A percentile compares a stretch with the other conserved stretches of the same genome.
Conservation (phyloP, 1,140 invertebrate species). For the Lepidostoma basale region DNA sequence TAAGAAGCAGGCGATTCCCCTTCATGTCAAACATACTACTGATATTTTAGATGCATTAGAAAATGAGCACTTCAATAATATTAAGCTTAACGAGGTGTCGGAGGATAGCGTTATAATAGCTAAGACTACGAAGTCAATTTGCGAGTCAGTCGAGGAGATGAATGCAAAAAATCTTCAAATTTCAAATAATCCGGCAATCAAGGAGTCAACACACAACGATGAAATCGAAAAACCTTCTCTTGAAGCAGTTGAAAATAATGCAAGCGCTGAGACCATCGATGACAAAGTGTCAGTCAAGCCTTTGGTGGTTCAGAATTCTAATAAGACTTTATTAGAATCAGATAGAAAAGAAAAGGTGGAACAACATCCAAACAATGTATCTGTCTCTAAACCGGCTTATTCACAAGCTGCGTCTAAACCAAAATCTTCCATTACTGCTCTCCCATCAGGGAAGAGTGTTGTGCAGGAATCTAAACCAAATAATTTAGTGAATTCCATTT, state of each 20-base stretch:
- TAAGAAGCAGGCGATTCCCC: slow-evolving; percentile 42
- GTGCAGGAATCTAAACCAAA: slow-evolving; percentile 49
- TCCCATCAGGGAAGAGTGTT: slow-evolving; percentile 44
- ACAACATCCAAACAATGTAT: neutral
- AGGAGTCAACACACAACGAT: slow-evolving; percentile 1
- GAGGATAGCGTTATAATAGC: neutral
- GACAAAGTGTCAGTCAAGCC: neutral
- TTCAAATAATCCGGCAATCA: neutral
- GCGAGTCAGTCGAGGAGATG: slow-evolving; percentile 22
- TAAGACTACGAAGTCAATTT: neutral
- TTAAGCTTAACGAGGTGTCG: slow-evolving; percentile 38
- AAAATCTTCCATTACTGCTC: slow-evolving; percentile 51
- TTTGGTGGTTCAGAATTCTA: neutral
- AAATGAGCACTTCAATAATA: slow-evolving; percentile 51
- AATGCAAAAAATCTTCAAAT: slow-evolving; percentile 32
- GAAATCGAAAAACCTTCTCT: neutral
- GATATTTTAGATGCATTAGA: slow-evolving; percentile 56
- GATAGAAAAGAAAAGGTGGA: slow-evolving; percentile 31
- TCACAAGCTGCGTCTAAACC: slow-evolving; percentile 60
- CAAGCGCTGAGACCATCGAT: neutral
- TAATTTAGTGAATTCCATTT: slow-evolving; percentile 31
- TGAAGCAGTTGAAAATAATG: neutral
- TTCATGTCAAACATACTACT: slow-evolving; percentile 52
- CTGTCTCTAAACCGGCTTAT: slow-evolving; percentile 54
- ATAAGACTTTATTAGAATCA: neutral